phyloP scores from a whole-genome alignment of 1,140 invertebrate species.

The Lineus longissimus region DNA sequence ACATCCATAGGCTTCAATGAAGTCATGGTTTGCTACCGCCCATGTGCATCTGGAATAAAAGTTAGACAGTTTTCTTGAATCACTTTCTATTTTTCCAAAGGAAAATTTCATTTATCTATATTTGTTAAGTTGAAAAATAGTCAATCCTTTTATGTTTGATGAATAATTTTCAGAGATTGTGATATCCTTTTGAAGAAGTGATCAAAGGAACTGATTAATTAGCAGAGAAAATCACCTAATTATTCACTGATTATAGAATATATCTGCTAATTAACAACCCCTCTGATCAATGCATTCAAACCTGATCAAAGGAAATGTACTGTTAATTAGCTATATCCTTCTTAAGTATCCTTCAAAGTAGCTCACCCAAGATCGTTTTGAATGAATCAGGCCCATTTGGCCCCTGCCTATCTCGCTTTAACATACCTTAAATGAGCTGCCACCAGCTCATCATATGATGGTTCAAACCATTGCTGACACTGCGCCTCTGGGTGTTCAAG shows the following conservation, averaged over 20 bases:
- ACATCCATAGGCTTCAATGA: slow-evolving; percentile 71
- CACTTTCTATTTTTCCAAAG: no score
- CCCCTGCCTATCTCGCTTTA: neutral
- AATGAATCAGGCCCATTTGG: no score
- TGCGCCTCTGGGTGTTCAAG: slow-evolving; percentile 65
- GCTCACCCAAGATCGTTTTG: no score
- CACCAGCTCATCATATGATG: slow-evolving; percentile 77
- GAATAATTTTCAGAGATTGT: neutral
- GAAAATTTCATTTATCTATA: no score
- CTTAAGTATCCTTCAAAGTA: no score
- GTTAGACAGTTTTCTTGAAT: slow-evolving; percentile 14
- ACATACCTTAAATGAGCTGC: slow-evolving; percentile 70
- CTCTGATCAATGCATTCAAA: no score
- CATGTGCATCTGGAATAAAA: slow-evolving; percentile 60
- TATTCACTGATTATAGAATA: neutral
- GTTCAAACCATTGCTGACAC: slow-evolving; percentile 67
- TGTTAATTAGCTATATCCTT: no score
- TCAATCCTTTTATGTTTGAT: neutral
- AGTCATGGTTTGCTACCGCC: slow-evolving; percentile 65
- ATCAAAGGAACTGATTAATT: neutral
- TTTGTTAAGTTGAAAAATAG: no score
- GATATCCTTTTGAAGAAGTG: neutral
- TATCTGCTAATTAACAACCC: no score
- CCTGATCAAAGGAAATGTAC: no score
- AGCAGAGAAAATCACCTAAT: neutral